Evolutionary conservation across 1,140 invertebrate species (phyloP), one percentile per base, ranked within the genome.

Genomic region (Rhopalosiphum padi): DNA sequence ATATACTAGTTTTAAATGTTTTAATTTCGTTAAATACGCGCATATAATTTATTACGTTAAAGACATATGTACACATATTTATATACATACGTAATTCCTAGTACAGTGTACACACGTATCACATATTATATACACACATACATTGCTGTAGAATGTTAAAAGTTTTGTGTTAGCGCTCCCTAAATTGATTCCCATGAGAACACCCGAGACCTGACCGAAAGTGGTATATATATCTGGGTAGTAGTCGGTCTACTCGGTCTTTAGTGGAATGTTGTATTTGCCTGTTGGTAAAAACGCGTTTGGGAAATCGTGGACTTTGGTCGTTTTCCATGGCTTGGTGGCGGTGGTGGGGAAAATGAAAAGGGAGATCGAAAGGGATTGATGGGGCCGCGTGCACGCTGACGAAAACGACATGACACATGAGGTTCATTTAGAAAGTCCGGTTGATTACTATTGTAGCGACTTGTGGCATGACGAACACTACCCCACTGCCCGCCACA

Each of bases 381-480:
- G 91, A 93, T 93, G 91, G 91, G 68, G 37, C 46, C 48, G 48
- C 15, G 15, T 51, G 46, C 35, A 48, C 15, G 37, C 77, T 21
- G 91, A 53, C 68, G 82, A 37, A 51, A 85, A 93, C 91, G 91
- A 93, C 91, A 82, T 93, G 91, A 93, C 91, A 93, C 91, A 93
- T n/a, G 91, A 93, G 91, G 91, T 93, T 93, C 91, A 93, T 93
- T 93, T 93, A 86, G 91, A 82, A 51, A 85, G 91, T 93, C 82
- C 82, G 51, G 91, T 93, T 93, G 91, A 93, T 93, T 93, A 86
- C 82, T 86, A 82, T 93, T 86, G 91, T 86, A 48, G 41, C 23
- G 41, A 30, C 90, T 41, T 41, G 77, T 37, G 88, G 88, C 51
- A 41, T n/a, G 89, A 60, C 43, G 37, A 90, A 55, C 89, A 8